phyloP scores from a whole-genome alignment of 2,888 invertebrate species.

The Eristalinus sepulchralis region DNA sequence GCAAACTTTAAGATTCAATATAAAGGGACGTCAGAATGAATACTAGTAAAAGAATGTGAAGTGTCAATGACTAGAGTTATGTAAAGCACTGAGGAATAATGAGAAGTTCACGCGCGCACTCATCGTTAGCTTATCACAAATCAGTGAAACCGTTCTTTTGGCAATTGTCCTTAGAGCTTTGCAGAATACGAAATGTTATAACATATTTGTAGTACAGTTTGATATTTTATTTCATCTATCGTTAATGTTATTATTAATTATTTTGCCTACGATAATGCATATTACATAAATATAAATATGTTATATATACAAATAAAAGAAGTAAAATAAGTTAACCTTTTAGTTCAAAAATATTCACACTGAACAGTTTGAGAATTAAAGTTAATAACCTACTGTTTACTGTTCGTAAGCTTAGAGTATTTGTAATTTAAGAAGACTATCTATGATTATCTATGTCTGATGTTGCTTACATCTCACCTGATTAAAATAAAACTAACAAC shows the following conservation, averaged over 20 bases:
- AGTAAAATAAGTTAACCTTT: too few species aligned
- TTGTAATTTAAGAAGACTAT: too few species aligned
- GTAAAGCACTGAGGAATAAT: constrained; percentile 42
- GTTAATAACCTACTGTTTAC: too few species aligned
- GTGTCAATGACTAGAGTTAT: constrained; percentile 65
- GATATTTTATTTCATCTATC: background rate
- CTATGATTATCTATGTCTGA: too few species aligned
- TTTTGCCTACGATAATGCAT: background rate
- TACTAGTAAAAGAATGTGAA: constrained; percentile 65
- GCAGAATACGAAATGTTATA: background rate
- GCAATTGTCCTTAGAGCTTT: constrained; percentile 17
- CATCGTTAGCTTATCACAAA: constrained; percentile 34
- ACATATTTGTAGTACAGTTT: background rate
- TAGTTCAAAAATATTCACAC: too few species aligned
- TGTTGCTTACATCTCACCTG: too few species aligned
- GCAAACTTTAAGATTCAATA: constrained; percentile 38
- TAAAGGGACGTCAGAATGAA: constrained; percentile 55
- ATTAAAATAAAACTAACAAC: too few species aligned
- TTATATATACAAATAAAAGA: too few species aligned
- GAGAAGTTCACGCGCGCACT: constrained; percentile 51
- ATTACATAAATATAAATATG: background rate
- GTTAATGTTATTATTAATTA: background rate
- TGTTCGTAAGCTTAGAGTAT: too few species aligned
- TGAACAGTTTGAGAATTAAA: too few species aligned
- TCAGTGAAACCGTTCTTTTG: background rate